phyloP scores from a whole-genome alignment of 2,113 vertebrate species.

The Pseudonaja textilis region DNA sequence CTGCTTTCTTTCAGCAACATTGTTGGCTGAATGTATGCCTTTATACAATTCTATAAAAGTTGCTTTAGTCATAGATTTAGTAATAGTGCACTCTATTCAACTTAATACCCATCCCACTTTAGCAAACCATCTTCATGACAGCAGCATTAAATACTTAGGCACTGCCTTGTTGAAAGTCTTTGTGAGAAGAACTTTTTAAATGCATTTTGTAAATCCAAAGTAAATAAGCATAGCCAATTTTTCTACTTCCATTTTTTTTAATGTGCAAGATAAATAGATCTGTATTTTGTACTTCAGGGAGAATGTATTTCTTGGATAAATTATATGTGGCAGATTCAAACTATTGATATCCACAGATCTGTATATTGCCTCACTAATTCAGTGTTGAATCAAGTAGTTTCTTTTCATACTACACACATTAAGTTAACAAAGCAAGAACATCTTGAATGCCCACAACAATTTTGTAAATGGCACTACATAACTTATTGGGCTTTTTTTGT shows the following conservation, averaged over 20 bases:
- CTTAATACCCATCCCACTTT: background rate
- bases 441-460: background rate
- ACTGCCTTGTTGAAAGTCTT: background rate
- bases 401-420: background rate
- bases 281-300: background rate
- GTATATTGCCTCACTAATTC: background rate
- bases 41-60: conserved; percentile 20
- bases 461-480: background rate
- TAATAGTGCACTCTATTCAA: background rate
- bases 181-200: background rate
- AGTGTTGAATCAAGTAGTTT: background rate
- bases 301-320: background rate
- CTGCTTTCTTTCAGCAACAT: background rate
- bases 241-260: background rate
- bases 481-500: background rate
- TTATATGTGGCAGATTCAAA: background rate
- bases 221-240: background rate
- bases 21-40: background rate
- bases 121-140: background rate
- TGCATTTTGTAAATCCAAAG: background rate
- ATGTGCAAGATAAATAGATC: background rate
- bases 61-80: conserved; percentile 14
- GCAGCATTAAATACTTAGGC: background rate
- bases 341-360: background rate
- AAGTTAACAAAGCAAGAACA: background rate